Conservation (phyloP, 2,888 invertebrate species). For the Lithosia quadra region DNA sequence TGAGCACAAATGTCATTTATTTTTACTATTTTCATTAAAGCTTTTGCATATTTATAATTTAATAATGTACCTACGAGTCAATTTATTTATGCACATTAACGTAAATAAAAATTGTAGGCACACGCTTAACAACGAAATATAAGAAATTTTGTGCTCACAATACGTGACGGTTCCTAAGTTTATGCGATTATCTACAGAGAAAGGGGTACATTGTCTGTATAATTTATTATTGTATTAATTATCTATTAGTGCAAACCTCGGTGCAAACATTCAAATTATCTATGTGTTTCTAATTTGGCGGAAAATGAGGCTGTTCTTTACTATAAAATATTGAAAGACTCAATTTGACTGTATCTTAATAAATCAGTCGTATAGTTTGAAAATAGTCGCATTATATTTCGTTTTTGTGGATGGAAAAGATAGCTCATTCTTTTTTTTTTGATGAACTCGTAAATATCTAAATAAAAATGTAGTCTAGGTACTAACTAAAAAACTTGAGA, state of each 20-base stretch:
- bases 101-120: slow-evolving; percentile 7
- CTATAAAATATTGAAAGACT: no score
- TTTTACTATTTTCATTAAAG: slow-evolving; percentile 1
- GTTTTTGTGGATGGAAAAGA: no score
- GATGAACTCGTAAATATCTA: no score
- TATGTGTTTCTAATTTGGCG: background rate
- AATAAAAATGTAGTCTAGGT: no score
- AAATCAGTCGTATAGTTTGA: no score
- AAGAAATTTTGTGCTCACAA: slow-evolving; percentile 3
- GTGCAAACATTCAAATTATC: background rate
- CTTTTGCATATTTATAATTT: background rate
- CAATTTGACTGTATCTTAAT: no score
- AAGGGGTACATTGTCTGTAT: background rate
- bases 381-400: background rate
- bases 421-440: no score
- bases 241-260: background rate
- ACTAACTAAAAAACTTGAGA: no score
- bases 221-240: background rate
- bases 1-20: slow-evolving; percentile 12
- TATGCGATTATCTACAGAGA: slow-evolving; percentile 1
- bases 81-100: background rate
- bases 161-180: background rate
- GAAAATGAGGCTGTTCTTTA: background rate
- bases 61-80: background rate
- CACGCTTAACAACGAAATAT: background rate